Conservation (phyloP, 2,113 vertebrate species). For the Oryzias melastigma region DNA sequence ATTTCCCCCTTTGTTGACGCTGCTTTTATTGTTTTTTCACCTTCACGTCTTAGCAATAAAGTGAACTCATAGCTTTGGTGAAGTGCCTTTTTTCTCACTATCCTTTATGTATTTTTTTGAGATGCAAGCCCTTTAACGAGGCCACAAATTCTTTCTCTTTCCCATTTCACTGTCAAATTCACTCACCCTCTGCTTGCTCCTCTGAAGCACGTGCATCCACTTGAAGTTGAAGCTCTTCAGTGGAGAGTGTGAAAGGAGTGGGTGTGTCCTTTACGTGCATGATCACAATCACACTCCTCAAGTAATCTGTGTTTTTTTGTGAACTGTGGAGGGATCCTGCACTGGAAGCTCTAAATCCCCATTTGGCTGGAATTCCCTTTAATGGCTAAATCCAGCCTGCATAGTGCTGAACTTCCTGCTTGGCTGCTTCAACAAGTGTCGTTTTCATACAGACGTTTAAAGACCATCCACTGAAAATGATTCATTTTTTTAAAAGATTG, state of each 20-base stretch:
- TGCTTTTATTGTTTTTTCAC: slow-evolving; percentile 41
- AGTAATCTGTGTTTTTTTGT: slow-evolving; percentile 57
- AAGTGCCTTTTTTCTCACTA: slow-evolving; percentile 31
- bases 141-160: slow-evolving; percentile 31
- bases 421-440: slow-evolving; percentile 63
- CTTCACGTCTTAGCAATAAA: slow-evolving; percentile 41
- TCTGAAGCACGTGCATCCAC: slow-evolving; percentile 36
- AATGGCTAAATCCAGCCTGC: slow-evolving; percentile 57
- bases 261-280: slow-evolving; percentile 19
- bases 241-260: slow-evolving; percentile 39
- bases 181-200: slow-evolving; percentile 11
- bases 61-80: slow-evolving; percentile 37
- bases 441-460: slow-evolving; percentile 69
- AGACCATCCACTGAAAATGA: slow-evolving; percentile 50
- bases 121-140: slow-evolving; percentile 44
- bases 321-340: slow-evolving; percentile 34
- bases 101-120: slow-evolving; percentile 45
- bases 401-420: slow-evolving; percentile 54
- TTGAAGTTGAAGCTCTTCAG: slow-evolving; percentile 42
- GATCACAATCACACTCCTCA: slow-evolving; percentile 44
- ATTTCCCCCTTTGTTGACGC: slow-evolving; percentile 62
- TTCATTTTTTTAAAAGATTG: no score
- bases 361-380: slow-evolving; percentile 67
- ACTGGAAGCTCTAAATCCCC: slow-evolving; percentile 66
- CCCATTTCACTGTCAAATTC: slow-evolving; percentile 34